phyloP scores from a whole-genome alignment of 2,797 vertebrate genomes.

The Artibeus lituratus region DNA sequence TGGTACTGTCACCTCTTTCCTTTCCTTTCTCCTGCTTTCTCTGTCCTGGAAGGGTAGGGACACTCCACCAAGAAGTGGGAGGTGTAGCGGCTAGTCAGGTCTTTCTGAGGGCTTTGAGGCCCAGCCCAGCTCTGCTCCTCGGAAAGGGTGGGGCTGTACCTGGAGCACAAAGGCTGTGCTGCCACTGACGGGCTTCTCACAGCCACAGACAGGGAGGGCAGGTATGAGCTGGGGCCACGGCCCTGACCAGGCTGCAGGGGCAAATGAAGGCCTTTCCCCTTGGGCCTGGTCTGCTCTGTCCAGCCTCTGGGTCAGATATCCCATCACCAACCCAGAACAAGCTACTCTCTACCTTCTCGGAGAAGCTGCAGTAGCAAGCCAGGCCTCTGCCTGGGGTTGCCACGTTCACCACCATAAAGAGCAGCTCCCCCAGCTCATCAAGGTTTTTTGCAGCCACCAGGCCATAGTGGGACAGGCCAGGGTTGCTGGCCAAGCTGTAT shows the following conservation, averaged over 20 bases:
- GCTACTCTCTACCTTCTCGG: neutral
- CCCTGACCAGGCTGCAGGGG: neutral
- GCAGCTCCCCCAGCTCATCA: neutral
- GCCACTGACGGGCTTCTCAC: neutral
- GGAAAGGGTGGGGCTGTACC: neutral
- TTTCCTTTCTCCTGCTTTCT: constrained; percentile 53
- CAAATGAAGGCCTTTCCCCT: neutral
- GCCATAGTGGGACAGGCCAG: neutral
- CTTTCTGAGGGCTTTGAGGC: neutral
- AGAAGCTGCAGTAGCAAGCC: neutral
- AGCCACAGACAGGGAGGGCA: neutral
- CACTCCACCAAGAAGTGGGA: neutral
- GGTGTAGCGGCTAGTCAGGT: neutral
- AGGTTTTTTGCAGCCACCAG: neutral
- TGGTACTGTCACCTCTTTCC: neutral
- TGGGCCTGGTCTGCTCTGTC: neutral
- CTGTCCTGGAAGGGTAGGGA: neutral
- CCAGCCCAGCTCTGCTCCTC: neutral
- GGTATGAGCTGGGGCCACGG: neutral
- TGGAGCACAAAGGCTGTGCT: neutral
- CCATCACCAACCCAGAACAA: neutral
- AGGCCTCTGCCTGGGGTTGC: neutral
- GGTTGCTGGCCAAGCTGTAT: neutral
- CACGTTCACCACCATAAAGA: neutral
- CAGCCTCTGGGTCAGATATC: neutral